phyloP scores from a whole-genome alignment of 2,797 vertebrate genomes.

The Hydrocynus forskahlii region DNA sequence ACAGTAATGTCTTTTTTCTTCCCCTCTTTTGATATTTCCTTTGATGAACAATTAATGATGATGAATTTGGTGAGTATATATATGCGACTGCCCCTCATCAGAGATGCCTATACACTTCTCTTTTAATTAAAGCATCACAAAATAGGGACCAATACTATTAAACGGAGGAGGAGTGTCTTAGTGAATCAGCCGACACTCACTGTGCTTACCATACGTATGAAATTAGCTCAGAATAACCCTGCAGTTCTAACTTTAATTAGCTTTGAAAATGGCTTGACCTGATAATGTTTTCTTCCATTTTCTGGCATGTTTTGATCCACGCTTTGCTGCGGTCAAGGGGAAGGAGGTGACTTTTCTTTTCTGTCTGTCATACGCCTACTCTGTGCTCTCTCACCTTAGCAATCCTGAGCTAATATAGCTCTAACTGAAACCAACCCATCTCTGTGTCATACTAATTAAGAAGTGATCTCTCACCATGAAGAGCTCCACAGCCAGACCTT shows the following conservation, averaged over 20 bases:
- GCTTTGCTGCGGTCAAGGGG: conserved; percentile 29
- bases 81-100: conserved; percentile 34
- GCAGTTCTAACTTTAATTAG: conserved; percentile 54
- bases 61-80: conserved; percentile 48
- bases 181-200: conserved; percentile 6
- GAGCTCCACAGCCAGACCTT: conserved; percentile 22
- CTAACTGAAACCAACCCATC: conserved; percentile 20
- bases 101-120: conserved; percentile 37
- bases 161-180: conserved; percentile 24
- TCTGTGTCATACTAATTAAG: conserved; percentile 32
- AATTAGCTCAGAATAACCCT: conserved; percentile 34
- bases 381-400: conserved; percentile 29
- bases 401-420: conserved; percentile 17
- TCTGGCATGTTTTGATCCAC: conserved; percentile 44
- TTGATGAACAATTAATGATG: conserved; percentile 22
- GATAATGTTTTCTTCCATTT: conserved; percentile 38
- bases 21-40: not conserved
- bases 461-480: conserved; percentile 31
- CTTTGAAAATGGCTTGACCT: conserved; percentile 49
- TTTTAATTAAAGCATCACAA: conserved; percentile 43
- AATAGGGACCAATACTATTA: conserved; percentile 37
- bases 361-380: conserved; percentile 12
- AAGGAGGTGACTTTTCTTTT: conserved; percentile 19
- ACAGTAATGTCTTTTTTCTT: not conserved
- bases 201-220: conserved; percentile 8